Conservation (phyloP, 2,888 invertebrate genomes). For the Lochmaea crataegi region DNA sequence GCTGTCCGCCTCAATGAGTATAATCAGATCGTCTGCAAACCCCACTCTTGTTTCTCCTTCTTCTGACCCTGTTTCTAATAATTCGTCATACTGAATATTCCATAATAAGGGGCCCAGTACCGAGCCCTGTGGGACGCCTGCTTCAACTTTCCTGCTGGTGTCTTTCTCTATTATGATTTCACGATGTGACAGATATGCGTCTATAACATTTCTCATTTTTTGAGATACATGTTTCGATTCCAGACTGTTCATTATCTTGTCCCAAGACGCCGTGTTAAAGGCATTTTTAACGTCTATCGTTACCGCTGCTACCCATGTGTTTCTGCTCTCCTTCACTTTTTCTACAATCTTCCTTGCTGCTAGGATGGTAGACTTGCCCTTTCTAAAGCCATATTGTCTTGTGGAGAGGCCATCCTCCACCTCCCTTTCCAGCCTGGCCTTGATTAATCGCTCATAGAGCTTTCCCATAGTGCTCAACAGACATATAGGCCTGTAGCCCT, state of each 20-base stretch:
- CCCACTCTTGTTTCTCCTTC: constrained; percentile 21
- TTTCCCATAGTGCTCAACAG: too few species aligned
- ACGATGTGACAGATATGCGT: constrained; percentile 6
- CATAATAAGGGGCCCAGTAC: constrained; percentile 30
- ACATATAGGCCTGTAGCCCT: too few species aligned
- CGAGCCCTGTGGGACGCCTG: constrained; percentile 30
- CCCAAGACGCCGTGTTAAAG: constrained; percentile 17
- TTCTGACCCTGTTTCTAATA: constrained; percentile 15
- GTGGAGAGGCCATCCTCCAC: constrained; percentile 22
- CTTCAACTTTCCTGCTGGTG: neutral
- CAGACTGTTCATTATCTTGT: neutral
- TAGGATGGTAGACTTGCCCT: constrained; percentile 33
- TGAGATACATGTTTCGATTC: too few species aligned
- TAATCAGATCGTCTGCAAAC: constrained; percentile 33
- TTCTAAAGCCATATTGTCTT: constrained; percentile 40
- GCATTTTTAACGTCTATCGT: constrained; percentile 19
- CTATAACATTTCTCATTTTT: constrained; percentile 3
- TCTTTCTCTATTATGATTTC: neutral
- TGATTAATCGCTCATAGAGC: constrained; percentile 32
- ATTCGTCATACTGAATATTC: constrained; percentile 27
- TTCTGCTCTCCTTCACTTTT: neutral
- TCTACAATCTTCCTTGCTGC: constrained; percentile 2
- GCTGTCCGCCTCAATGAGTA: neutral
- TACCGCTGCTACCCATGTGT: constrained; percentile 9
- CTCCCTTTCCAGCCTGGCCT: constrained; percentile 22